Evolutionary conservation across 2,797 vertebrate species (phyloP).

Genomic region (Psittacula echo): DNA sequence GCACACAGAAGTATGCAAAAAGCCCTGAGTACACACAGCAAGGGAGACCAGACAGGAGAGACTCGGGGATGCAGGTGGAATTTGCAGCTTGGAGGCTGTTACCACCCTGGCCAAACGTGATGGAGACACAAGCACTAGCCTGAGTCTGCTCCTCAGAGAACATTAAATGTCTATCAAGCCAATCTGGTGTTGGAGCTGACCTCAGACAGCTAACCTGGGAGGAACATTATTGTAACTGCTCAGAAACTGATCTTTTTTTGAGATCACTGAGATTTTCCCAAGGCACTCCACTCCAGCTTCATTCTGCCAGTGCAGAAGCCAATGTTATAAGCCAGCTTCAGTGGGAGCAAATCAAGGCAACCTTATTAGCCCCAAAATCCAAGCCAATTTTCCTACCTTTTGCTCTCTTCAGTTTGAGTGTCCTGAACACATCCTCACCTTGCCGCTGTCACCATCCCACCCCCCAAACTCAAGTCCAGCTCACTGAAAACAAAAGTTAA

Average conservation of each 20-base stretch:
- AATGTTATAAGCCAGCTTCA: not conserved
- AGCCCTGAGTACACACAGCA: not conserved
- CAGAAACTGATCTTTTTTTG: not conserved
- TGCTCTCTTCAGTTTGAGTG: not conserved
- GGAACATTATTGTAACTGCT: not conserved
- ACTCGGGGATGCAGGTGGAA: not conserved
- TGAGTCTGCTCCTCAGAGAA: not conserved
- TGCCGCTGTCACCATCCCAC: not conserved
- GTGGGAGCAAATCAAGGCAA: not conserved
- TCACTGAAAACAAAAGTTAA: conserved; percentile 9
- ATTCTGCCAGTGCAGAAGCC: not conserved
- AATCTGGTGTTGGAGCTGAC: not conserved
- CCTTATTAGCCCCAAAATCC: not conserved
- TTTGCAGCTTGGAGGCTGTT: not conserved
- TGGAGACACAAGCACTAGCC: not conserved
- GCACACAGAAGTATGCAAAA: not conserved
- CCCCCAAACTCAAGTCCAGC: not conserved
- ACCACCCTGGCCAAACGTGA: not conserved
- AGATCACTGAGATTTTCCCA: not conserved
- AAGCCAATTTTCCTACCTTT: not conserved
- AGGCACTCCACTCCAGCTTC: not conserved
- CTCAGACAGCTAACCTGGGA: not conserved
- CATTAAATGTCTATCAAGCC: not conserved
- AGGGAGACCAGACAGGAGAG: not conserved
- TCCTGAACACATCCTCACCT: not conserved